Conservation (phyloP, 92 coral and sea anemone genomes). For the Chrysogorgia sp. region DNA sequence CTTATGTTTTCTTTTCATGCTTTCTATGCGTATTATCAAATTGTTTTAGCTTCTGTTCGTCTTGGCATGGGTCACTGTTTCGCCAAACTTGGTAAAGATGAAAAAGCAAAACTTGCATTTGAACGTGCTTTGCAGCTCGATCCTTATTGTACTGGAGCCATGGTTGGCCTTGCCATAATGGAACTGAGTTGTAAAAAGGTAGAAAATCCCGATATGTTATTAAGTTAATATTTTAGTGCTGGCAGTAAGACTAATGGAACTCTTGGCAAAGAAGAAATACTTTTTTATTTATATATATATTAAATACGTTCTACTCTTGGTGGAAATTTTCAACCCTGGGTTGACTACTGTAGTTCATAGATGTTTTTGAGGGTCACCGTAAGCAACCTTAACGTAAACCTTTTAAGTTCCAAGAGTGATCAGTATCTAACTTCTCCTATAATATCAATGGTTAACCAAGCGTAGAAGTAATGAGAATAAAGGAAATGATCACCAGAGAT, state of each 20-base stretch:
- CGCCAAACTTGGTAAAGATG: constrained; percentile 88
- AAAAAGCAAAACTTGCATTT: constrained; percentile 95
- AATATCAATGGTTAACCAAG: no score
- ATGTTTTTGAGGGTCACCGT: no score
- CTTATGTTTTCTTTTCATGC: not conserved
- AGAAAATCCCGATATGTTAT: not conserved
- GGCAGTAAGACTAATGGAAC: not conserved
- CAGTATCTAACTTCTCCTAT: no score
- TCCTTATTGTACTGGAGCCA: constrained; percentile 89
- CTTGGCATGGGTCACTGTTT: constrained; percentile 98
- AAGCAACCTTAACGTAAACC: no score
- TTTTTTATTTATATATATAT: no score
- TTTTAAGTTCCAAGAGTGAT: no score
- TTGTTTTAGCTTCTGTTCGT: constrained; percentile 79
- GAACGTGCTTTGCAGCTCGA: constrained; percentile 91
- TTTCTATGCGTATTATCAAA: not conserved
- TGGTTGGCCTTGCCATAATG: constrained; percentile 94
- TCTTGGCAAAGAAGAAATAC: no score
- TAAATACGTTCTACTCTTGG: no score
- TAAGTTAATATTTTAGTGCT: not conserved
- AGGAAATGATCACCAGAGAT: no score
- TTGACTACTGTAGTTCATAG: no score
- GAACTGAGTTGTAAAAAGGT: constrained; percentile 95
- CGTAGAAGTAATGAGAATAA: no score
- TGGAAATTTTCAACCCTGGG: not conserved